These are phyloP conservation scores for Ictidomys tridecemlineatus DNA, from an alignment of 2,113 vertebrate species.

Conservation along the genomic window DNA sequence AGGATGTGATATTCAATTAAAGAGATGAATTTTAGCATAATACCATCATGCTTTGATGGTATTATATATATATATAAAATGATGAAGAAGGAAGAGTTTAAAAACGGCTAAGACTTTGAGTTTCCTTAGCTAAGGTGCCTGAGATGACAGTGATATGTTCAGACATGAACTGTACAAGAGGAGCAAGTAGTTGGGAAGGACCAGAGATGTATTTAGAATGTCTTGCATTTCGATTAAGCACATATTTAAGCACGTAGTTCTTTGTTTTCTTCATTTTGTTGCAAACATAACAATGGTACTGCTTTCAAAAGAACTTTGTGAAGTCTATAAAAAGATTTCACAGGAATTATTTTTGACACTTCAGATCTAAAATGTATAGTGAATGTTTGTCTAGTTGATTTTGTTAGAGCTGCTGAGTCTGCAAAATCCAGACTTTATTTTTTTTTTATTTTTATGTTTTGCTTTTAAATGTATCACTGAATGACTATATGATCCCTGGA, in stretches of 20 bases:
- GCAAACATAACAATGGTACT: not conserved
- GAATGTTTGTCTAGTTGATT: not conserved
- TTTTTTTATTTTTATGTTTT: not conserved
- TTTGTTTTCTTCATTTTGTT: not conserved
- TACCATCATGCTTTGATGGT: not conserved
- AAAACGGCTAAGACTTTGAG: not conserved
- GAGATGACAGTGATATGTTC: not conserved
- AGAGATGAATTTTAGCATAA: not conserved
- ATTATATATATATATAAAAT: not conserved
- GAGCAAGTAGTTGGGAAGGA: not conserved
- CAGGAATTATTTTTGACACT: not conserved
- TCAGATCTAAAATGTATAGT: not conserved
- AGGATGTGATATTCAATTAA: not conserved
- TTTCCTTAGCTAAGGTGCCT: not conserved
- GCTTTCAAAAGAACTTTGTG: slow-evolving; percentile 31
- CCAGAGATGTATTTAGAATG: not conserved
- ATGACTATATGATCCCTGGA: not conserved
- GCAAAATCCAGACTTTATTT: not conserved
- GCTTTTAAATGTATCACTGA: not conserved
- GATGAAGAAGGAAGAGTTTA: not conserved
- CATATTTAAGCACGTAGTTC: not conserved
- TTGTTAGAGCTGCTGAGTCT: not conserved
- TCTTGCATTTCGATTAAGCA: not conserved
- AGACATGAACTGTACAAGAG: not conserved
- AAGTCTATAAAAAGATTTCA: slow-evolving; percentile 8